A percentile compares a stretch with the other conserved stretches of the same genome.
These are phyloP conservation scores for Drosophila quinaria DNA, from an alignment of 2,888 invertebrate species.

Conservation along the genomic window DNA sequence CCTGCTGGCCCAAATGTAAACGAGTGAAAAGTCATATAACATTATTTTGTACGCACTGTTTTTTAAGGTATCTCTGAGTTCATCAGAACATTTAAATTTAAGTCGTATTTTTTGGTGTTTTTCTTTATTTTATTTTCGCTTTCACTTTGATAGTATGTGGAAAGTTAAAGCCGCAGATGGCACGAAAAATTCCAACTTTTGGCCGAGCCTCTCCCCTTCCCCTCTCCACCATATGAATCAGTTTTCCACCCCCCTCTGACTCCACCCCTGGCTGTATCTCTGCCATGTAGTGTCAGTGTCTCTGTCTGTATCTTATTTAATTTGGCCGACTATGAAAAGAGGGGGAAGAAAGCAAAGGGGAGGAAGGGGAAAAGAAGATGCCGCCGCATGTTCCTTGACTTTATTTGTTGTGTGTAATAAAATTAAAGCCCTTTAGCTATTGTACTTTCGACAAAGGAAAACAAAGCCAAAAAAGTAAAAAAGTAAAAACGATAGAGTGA, in stretches of 20 bases:
- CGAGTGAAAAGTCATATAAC: no score
- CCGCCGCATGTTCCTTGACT: constrained; percentile 78
- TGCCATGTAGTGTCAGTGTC: constrained; percentile 13
- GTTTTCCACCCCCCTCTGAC: neutral
- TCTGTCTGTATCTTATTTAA: constrained; percentile 70
- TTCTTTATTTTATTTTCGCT: constrained; percentile 28
- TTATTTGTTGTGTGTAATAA: constrained; percentile 81
- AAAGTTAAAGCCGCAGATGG: constrained; percentile 78
- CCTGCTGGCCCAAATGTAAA: no score
- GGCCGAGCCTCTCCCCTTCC: constrained; percentile 27
- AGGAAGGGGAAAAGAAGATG: constrained; percentile 15
- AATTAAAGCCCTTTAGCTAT: constrained; percentile 82
- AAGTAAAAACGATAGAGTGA: constrained; percentile 7
- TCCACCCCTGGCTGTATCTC: constrained; percentile 1
- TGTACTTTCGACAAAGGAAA: constrained; percentile 62
- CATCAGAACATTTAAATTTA: neutral
- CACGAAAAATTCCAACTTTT: constrained; percentile 69
- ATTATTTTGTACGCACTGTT: neutral
- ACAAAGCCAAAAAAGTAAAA: constrained; percentile 10
- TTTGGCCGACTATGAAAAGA: constrained; percentile 47
- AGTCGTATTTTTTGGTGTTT: neutral
- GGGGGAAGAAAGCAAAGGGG: neutral
- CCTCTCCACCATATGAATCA: neutral
- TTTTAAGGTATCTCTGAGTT: constrained; percentile 22
- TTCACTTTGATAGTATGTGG: constrained; percentile 54